Base-by-base conservation (phyloP, 2,888 invertebrate species). In the Apamea monoglypha region DNA sequence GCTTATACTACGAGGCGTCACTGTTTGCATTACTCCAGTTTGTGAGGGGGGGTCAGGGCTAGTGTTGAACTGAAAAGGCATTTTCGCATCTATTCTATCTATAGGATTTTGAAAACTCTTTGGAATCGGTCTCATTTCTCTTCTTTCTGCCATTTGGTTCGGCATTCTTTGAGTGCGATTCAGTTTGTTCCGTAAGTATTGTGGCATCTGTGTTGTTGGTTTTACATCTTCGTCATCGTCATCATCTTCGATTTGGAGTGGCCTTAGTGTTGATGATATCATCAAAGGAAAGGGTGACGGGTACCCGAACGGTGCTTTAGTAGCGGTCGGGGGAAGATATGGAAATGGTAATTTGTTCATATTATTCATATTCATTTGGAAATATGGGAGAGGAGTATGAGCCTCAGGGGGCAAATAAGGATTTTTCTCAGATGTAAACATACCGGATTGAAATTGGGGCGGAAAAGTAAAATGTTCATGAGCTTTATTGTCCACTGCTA, bases 361-460 rank as follows among this genome's bases (percentile, higher is more conserved):
- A 88, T 94, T 94, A 80, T 95, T 96, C 67, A 95, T 90, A 80
- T 95, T 96, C 68, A 95, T 90, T 59, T 94, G 90, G 76, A 93
- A 96, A 88, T 95, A 95, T 25, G 96, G 96, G 32, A 93, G 87
- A 47, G 94, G 88, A 14, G 95, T 95, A 61, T 96, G 95, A 68
- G 95, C 92, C 87, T 96, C 96, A 14, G 95, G 95, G 50, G 96
- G 95, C 67, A 96, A 92, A 86, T 95, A 96, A 78, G 95, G 91
- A 50, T 95, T 93, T 86, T 93, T 95, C 70, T 96, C 96, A 32
- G 96, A 93, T 36, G 94, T 90, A 84, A 92, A 95, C 44, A 92
- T 83, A 32, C 91, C 91, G 59, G 94, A 89, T 91, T 94, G 94
- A 86, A 93, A 96, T 85, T 95, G 94, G 61, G 94, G 95, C 50